phyloP scores from a whole-genome alignment of 2,113 vertebrate species.

The Geococcyx californianus region DNA sequence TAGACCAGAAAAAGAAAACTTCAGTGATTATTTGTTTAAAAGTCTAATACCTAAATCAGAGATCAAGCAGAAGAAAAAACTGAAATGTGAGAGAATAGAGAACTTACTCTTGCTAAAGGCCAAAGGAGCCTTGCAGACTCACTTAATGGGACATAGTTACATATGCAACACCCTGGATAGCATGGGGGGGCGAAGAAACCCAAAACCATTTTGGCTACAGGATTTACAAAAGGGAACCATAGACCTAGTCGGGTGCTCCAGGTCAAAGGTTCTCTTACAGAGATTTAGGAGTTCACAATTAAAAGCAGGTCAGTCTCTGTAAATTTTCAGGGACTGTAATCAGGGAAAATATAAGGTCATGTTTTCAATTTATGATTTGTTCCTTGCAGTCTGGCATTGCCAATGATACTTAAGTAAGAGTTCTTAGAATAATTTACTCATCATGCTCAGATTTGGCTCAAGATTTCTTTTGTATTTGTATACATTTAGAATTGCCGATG shows the following conservation, averaged over 20 bases:
- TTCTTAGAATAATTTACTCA: constrained; percentile 20
- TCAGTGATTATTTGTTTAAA: not conserved
- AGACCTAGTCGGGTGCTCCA: not conserved
- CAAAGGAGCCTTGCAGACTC: not conserved
- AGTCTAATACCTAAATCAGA: not conserved
- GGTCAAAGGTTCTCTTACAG: not conserved
- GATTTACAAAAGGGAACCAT: not conserved
- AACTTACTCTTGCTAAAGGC: not conserved
- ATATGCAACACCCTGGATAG: not conserved
- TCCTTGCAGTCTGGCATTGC: not conserved
- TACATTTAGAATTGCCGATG: not conserved
- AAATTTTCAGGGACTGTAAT: not conserved
- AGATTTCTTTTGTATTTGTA: not conserved
- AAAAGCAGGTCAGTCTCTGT: not conserved
- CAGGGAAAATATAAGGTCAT: not conserved
- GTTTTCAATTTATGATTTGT: not conserved
- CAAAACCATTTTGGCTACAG: not conserved
- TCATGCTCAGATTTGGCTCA: not conserved
- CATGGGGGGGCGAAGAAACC: not conserved
- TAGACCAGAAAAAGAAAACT: not conserved
- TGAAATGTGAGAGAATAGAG: not conserved
- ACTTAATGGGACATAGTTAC: not conserved
- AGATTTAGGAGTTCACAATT: not conserved
- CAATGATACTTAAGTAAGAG: not conserved
- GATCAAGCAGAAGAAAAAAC: not conserved